These are phyloP conservation scores for Rousettus madagascariensis DNA, from an alignment of 2,797 vertebrate species.

Conservation along the genomic window DNA sequence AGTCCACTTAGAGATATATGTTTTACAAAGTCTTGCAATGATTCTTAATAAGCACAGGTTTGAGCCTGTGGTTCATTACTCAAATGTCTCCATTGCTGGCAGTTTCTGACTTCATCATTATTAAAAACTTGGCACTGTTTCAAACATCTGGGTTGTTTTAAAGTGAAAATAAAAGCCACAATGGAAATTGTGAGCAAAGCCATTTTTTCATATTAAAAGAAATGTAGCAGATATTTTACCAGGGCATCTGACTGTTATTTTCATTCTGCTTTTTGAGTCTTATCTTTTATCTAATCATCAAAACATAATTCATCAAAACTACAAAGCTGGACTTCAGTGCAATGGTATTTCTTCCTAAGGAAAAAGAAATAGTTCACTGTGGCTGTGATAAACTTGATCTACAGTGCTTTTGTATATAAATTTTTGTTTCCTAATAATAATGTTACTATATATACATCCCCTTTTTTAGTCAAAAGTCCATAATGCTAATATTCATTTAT, in stretches of 20 bases:
- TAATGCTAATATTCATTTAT: neutral
- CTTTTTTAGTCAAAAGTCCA: neutral
- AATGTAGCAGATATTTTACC: neutral
- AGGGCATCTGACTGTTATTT: neutral
- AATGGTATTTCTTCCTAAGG: neutral
- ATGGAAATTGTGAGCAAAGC: neutral
- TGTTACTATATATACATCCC: neutral
- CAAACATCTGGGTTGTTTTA: neutral
- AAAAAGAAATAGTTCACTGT: neutral
- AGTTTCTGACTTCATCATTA: neutral
- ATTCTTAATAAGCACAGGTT: neutral
- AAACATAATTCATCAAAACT: neutral
- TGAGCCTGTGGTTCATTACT: neutral
- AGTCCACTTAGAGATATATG: neutral
- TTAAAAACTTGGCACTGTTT: slow-evolving; percentile 1
- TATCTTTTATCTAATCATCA: neutral
- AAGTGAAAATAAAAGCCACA: neutral
- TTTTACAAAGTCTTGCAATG: neutral
- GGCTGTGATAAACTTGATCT: neutral
- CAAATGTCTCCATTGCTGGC: neutral
- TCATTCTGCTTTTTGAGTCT: neutral
- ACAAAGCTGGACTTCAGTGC: neutral
- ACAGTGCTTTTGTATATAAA: neutral
- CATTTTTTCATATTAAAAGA: neutral
- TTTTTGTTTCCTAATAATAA: neutral